These are phyloP conservation scores for Clusia tigrina DNA, from an alignment of 2,888 invertebrate genomes.

Conservation along the genomic window DNA sequence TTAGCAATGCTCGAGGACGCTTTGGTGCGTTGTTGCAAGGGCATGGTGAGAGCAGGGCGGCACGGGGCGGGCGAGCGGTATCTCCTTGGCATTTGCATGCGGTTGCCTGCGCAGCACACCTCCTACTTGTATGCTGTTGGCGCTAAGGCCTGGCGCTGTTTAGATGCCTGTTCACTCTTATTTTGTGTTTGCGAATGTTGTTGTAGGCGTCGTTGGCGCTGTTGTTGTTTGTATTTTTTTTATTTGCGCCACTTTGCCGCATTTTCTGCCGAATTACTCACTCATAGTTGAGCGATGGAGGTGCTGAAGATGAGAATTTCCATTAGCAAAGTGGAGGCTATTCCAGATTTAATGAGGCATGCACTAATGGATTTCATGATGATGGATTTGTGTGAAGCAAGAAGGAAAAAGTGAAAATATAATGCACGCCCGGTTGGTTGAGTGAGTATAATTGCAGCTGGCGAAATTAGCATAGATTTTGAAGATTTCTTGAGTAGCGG, in stretches of 20 bases:
- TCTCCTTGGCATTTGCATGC: constrained; percentile 6
- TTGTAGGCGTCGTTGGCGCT: constrained; percentile 20
- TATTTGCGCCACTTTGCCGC: constrained; percentile 29
- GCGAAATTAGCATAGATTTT: constrained; percentile 21
- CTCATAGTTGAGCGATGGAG: constrained; percentile 27
- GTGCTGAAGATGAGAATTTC: constrained; percentile 38
- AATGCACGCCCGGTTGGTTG: constrained; percentile 12
- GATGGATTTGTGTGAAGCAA: constrained; percentile 27
- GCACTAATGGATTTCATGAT: constrained; percentile 54
- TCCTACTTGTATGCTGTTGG: background rate
- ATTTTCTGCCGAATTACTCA: constrained; percentile 36
- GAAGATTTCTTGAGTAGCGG: background rate
- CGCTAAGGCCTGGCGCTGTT: background rate
- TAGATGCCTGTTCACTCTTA: constrained; percentile 1
- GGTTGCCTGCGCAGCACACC: background rate
- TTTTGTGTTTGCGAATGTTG: background rate
- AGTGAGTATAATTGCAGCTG: constrained; percentile 19
- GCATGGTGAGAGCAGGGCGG: constrained; percentile 24
- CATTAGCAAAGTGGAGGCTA: constrained; percentile 63
- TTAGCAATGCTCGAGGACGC: constrained; percentile 27
- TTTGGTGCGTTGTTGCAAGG: constrained; percentile 18
- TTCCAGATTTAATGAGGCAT: constrained; percentile 62
- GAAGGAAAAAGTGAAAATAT: background rate
- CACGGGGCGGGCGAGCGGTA: constrained; percentile 10
- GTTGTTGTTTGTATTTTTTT: constrained; percentile 8